phyloP scores from a whole-genome alignment of 1,140 invertebrate genomes.

The Sycophaga agraensis region DNA sequence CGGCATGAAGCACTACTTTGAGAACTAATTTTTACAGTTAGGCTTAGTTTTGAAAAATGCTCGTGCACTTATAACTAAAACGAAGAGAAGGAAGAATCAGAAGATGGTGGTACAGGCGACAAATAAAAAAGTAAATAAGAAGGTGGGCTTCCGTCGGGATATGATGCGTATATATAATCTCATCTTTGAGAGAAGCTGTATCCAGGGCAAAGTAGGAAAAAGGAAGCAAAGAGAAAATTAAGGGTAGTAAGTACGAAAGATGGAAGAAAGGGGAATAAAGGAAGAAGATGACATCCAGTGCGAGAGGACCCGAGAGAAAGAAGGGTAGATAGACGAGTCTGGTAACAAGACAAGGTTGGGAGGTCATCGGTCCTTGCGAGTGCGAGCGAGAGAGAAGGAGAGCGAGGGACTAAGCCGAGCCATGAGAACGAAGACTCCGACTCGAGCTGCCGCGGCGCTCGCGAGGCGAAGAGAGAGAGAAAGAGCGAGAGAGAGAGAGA shows the following conservation, averaged over 20 bases:
- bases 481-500: slow-evolving; percentile 14
- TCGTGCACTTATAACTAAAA: no score
- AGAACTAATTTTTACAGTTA: no score
- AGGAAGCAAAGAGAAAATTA: not conserved
- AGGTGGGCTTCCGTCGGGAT: no score
- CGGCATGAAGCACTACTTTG: no score
- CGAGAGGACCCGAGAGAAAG: slow-evolving; percentile 15
- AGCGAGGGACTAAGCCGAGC: not conserved
- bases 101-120: no score
- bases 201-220: not conserved
- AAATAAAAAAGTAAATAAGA: no score
- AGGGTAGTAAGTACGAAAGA: not conserved
- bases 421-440: not conserved
- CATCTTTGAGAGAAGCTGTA: no score
- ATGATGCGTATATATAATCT: no score
- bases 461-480: no score
- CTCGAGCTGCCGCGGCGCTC: not conserved
- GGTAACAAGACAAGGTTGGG: slow-evolving; percentile 42
- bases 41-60: no score
- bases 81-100: no score
- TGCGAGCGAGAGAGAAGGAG: not conserved
- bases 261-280: not conserved
- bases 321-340: slow-evolving; percentile 26
- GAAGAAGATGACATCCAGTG: not conserved
- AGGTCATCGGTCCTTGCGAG: slow-evolving; percentile 36